Percentiles rank a stretch among this genome's conserved stretches.
These are phyloP conservation scores for Brachionus angularis DNA, from an alignment of 1,140 invertebrate species.

Conservation along the genomic window DNA sequence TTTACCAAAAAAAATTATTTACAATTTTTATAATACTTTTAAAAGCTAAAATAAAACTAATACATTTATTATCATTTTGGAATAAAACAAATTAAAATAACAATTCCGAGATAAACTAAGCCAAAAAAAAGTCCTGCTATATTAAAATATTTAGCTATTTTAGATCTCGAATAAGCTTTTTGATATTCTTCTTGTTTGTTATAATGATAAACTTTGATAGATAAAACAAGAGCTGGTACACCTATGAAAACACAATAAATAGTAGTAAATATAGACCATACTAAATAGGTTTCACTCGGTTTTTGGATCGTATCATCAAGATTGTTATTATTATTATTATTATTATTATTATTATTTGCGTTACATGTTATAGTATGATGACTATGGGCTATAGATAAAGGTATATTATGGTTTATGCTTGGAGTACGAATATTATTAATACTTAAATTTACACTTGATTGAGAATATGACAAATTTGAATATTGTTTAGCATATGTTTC, in stretches of 20 bases:
- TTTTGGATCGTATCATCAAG: not conserved
- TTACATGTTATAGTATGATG: no score
- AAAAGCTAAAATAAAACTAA: not conserved
- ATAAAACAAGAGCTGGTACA: constrained; percentile 18
- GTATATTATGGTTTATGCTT: no score
- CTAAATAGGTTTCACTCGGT: constrained; percentile 24
- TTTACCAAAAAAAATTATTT: no score
- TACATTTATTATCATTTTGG: not conserved
- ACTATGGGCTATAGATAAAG: no score
- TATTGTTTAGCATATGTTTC: not conserved
- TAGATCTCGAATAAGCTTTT: constrained; percentile 10
- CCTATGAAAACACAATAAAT: constrained; percentile 23
- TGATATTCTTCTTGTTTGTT: constrained; percentile 1
- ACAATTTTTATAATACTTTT: not conserved
- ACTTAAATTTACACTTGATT: no score
- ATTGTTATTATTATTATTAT: not conserved
- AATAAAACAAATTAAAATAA: not conserved
- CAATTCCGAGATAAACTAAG: not conserved
- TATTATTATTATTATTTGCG: no score
- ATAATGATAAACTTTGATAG: constrained; percentile 33
- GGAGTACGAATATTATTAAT: no score
- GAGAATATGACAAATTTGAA: no score
- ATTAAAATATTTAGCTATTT: constrained; percentile 7
- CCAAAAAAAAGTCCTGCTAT: constrained; percentile 16
- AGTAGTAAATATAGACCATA: constrained; percentile 31